phyloP scores from a whole-genome alignment of 1,140 invertebrate genomes.

The Samia ricini region DNA sequence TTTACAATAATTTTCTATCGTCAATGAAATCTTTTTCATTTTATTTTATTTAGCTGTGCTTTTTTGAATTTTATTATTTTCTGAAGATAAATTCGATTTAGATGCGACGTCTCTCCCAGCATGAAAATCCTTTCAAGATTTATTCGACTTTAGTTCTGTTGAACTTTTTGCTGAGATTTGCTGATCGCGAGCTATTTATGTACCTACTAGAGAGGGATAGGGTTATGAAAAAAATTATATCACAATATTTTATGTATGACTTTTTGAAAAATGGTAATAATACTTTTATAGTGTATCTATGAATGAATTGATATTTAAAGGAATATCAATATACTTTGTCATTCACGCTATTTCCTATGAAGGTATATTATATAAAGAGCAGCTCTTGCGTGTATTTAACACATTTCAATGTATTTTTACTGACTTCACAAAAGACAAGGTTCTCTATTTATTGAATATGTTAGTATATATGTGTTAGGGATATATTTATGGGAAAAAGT shows the following conservation, averaged over 20 bases:
- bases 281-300: background rate
- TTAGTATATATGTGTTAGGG: no score
- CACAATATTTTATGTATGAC: background rate
- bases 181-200: background rate
- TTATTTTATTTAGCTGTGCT: background rate
- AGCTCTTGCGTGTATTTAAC: no score
- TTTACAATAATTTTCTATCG: background rate
- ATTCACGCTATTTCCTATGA: no score
- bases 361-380: no score
- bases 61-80: constrained; percentile 10
- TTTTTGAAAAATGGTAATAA: background rate
- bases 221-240: background rate
- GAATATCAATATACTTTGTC: no score
- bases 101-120: background rate
- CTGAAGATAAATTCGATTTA: constrained; percentile 5
- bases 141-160: constrained; percentile 5
- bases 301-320: no score
- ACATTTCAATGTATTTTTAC: no score
- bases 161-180: constrained; percentile 5
- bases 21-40: background rate
- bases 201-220: background rate
- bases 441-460: no score
- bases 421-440: no score
- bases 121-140: constrained; percentile 10
- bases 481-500: no score